Base-by-base conservation (phyloP, 2,113 vertebrate genomes). In the Coturnix japonica region DNA sequence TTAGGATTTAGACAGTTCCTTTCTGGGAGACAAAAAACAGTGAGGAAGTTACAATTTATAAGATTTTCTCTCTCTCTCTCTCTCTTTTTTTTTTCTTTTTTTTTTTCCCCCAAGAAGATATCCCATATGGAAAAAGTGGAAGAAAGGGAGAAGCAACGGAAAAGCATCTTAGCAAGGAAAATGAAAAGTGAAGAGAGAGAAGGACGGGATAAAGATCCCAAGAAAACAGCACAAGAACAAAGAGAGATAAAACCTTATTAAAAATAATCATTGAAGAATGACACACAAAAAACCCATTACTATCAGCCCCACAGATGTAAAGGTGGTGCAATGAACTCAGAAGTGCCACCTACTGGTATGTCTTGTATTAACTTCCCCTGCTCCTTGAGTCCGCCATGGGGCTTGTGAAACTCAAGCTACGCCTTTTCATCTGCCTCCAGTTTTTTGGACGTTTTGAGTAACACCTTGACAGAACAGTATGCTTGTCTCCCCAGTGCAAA, bases 341-440 rank as follows among this genome's bases (percentile, higher is more conserved):
- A 96, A 77, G 75, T 94, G 92, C 94, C 94, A 92, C 77, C 94
- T 95, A 92, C 90, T 92, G 95, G 92, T 70, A 15, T 3, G n/a
- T 15, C 39, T 72, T 54, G 26, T 20, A 46, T 26, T 89, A 60
- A 84, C 41, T 61, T 63, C 67, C 10, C 13, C 3, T 4, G 15
- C n/a, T 75, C n/a, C 26, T 65, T 81, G 66, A 72, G 91, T 59
- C 81, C 54, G 26, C 67, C 81, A 79, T 72, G 49, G 21, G 5
- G 46, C 60, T 33, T 12, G 17, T 17, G 30, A 69, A 56, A 92
- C 1, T 1, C 28, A 13, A 90, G 46, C 56, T n/a, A 17, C 6
- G 47, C 35, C 23, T 41, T 80, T 85, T 77, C 30, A 26, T 35
- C 43, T 41, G 51, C 9, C 17, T 17, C 15, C 19, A 44, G 41